Percentiles rank a stretch among this genome's conserved stretches.
These are phyloP conservation scores for Polypedilum vanderplanki DNA, from an alignment of 1,140 invertebrate genomes.

Conservation along the genomic window DNA sequence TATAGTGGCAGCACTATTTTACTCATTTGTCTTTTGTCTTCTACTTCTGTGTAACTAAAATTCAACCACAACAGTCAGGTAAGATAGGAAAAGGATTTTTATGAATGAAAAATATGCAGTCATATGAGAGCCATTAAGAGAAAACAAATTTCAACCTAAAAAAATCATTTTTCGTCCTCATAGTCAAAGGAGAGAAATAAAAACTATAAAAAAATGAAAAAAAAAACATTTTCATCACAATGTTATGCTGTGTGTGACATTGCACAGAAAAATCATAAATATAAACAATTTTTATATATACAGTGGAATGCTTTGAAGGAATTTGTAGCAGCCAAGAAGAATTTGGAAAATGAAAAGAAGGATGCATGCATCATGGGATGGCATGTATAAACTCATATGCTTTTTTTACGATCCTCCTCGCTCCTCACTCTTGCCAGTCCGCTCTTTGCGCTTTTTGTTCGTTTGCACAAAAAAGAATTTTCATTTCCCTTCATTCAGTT, in stretches of 20 bases:
- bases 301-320: neutral
- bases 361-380: neutral
- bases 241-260: no score
- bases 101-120: neutral
- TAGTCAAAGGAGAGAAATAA: neutral
- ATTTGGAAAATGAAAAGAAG: neutral
- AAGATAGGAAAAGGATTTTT: no score
- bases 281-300: slow-evolving; percentile 8
- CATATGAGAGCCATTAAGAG: neutral
- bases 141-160: neutral
- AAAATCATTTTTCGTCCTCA: neutral
- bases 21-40: no score
- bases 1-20: no score
- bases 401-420: neutral
- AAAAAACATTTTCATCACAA: slow-evolving; percentile 2
- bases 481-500: slow-evolving; percentile 5
- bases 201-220: neutral
- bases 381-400: neutral
- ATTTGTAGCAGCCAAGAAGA: neutral
- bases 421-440: neutral
- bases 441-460: neutral
- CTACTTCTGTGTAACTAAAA: no score
- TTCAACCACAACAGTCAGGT: no score
- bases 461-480: neutral
- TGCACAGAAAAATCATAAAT: slow-evolving; percentile 13